Conservation (phyloP, 2,797 vertebrate species). For the Halcyon smyrnensis region DNA sequence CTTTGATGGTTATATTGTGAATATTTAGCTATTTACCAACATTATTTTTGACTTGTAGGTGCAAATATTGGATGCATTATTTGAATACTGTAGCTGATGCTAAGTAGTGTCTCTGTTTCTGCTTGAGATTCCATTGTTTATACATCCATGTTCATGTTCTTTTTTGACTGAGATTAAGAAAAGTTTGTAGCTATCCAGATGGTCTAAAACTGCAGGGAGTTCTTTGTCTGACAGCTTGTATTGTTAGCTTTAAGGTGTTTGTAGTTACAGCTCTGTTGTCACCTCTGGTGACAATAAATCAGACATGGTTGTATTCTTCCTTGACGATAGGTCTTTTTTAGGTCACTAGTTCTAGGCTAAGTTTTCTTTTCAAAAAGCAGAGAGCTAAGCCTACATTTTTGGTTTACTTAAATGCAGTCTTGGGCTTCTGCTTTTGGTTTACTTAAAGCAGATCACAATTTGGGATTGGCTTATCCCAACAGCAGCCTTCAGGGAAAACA, state of each 20-base stretch:
- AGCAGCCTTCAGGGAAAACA: neutral
- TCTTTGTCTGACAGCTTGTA: conserved; percentile 35
- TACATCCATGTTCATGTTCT: neutral
- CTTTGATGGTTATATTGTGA: neutral
- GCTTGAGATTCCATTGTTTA: neutral
- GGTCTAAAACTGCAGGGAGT: conserved; percentile 44
- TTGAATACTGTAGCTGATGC: neutral
- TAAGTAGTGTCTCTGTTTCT: neutral
- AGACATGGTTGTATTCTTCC: neutral
- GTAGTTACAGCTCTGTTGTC: conserved; percentile 27
- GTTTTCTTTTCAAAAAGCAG: neutral
- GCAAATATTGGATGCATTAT: neutral
- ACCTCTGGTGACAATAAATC: conserved; percentile 22
- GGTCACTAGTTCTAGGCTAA: neutral
- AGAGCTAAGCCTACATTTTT: neutral
- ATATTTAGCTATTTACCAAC: neutral
- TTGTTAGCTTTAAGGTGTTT: conserved; percentile 46
- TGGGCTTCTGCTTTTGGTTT: neutral
- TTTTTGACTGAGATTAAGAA: conserved; percentile 19
- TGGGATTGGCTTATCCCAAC: neutral
- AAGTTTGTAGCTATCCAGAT: conserved; percentile 39
- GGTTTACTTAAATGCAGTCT: neutral
- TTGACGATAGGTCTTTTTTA: neutral
- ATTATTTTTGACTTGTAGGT: neutral
- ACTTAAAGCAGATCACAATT: neutral